These are phyloP conservation scores for Siderastrea radians DNA, from an alignment of 92 coral and sea anemone genomes.

Conservation along the genomic window DNA sequence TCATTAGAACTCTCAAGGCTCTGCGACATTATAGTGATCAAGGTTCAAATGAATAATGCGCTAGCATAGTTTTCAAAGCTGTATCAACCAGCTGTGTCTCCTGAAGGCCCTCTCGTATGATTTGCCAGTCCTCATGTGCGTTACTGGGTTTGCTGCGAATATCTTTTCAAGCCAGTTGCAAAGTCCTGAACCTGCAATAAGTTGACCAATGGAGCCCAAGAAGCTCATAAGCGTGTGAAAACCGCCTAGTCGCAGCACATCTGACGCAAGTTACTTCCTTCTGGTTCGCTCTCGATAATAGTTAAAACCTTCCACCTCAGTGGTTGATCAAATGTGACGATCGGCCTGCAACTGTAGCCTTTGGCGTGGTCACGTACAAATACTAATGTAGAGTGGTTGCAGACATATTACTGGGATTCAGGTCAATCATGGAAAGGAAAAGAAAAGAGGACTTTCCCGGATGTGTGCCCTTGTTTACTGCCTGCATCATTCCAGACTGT, in stretches of 20 bases:
- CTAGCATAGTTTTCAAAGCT: neutral
- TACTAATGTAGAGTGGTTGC: constrained; percentile 51
- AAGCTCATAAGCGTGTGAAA: constrained; percentile 69
- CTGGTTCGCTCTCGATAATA: constrained; percentile 53
- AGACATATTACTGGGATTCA: constrained; percentile 64
- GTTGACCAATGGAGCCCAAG: constrained; percentile 54
- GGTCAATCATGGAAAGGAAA: constrained; percentile 73
- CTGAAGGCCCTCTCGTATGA: neutral
- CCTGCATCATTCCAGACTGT: constrained; percentile 70
- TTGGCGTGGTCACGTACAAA: constrained; percentile 53
- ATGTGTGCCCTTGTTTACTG: constrained; percentile 29
- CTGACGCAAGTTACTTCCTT: constrained; percentile 22
- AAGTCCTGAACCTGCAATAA: constrained; percentile 8
- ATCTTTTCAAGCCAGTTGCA: constrained; percentile 44
- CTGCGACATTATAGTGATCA: too few relatives aligned
- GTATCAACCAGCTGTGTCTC: neutral
- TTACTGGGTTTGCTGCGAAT: constrained; percentile 59
- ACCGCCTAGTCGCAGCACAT: constrained; percentile 59
- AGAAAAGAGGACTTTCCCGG: constrained; percentile 60
- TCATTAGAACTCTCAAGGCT: too few relatives aligned
- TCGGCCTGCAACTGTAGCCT: constrained; percentile 43
- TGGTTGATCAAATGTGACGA: constrained; percentile 27
- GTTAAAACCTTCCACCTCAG: constrained; percentile 65
- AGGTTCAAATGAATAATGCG: too few relatives aligned
- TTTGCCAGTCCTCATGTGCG: constrained; percentile 46